phyloP scores from a whole-genome alignment of 2,113 vertebrate species.

The Psammodynastes pulverulentus region DNA sequence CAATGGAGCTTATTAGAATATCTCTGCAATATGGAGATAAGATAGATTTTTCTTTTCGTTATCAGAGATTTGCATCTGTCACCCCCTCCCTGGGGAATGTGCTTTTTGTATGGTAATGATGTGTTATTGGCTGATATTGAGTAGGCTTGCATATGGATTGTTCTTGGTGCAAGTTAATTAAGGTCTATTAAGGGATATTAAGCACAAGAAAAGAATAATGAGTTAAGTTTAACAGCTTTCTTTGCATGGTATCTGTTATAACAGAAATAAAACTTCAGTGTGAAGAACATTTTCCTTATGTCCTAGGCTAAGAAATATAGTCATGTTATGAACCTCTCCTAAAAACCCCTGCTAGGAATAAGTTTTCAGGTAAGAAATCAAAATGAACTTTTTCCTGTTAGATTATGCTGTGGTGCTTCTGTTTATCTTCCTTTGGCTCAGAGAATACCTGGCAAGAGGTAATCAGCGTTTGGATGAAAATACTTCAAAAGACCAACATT shows the following conservation, averaged over 20 bases:
- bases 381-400: not conserved
- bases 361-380: not conserved
- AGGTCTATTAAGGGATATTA: conserved; percentile 32
- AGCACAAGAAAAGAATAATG: conserved; percentile 25
- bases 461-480: not conserved
- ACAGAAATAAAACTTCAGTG: not conserved
- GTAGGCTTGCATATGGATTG: conserved; percentile 25
- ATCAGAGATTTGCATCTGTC: conserved; percentile 17
- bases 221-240: conserved; percentile 10
- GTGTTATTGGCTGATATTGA: conserved; percentile 27
- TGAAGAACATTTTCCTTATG: conserved; percentile 1
- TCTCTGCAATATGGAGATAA: conserved; percentile 9
- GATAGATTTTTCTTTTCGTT: conserved; percentile 23
- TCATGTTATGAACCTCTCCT: not conserved
- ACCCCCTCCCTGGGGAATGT: conserved; percentile 13
- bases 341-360: not conserved
- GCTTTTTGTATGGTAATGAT: conserved; percentile 24
- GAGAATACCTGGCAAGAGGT: not conserved
- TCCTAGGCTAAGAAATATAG: not conserved
- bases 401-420: not conserved
- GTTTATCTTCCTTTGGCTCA: not conserved
- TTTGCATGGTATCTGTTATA: not conserved
- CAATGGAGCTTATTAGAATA: conserved; percentile 19
- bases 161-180: conserved; percentile 25
- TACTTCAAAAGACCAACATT: not conserved